A percentile compares a stretch with the other conserved stretches of the same genome.
Evolutionary conservation across 2,888 invertebrate species (phyloP).

Genomic region (Drosophila siamana): DNA sequence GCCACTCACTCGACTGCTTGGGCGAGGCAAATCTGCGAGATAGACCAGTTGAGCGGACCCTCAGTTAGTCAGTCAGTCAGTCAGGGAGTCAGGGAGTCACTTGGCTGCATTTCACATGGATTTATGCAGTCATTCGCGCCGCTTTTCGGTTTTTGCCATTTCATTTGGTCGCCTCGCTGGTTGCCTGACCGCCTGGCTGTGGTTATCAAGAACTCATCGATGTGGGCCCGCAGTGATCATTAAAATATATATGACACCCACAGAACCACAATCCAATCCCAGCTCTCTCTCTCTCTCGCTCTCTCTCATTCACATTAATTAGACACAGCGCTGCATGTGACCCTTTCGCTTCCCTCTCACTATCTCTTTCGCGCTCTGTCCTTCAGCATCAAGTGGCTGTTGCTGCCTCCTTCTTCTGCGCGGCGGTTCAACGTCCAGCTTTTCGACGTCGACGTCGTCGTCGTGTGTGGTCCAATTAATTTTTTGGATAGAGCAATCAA

Average conservation of each 20-base stretch:
- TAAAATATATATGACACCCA: slow-evolving; percentile 80
- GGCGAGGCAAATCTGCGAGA: slow-evolving; percentile 54
- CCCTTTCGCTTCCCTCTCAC: slow-evolving; percentile 8
- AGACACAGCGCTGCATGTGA: slow-evolving; percentile 1
- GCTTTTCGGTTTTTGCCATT: slow-evolving; percentile 65
- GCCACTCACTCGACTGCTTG: slow-evolving; percentile 37
- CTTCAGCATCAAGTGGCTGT: slow-evolving; percentile 29
- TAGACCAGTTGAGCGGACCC: slow-evolving; percentile 31
- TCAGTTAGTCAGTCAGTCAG: slow-evolving; percentile 39
- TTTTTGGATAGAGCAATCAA: slow-evolving; percentile 80
- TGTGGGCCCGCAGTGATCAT: slow-evolving; percentile 47
- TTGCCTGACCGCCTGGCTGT: slow-evolving; percentile 21
- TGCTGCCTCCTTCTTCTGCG: slow-evolving; percentile 34
- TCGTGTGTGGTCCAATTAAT: slow-evolving; percentile 78
- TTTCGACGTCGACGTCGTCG: slow-evolving; percentile 44
- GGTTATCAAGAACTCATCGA: slow-evolving; percentile 59
- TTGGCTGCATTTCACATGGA: slow-evolving; percentile 73
- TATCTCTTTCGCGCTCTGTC: neutral
- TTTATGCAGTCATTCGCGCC: slow-evolving; percentile 79
- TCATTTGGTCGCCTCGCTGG: slow-evolving; percentile 48
- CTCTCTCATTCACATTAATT: slow-evolving; percentile 3
- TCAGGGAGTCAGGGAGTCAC: slow-evolving; percentile 38
- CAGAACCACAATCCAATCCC: slow-evolving; percentile 51
- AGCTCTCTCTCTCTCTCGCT: slow-evolving; percentile 10
- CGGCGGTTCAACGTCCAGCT: slow-evolving; percentile 2